Conservation (phyloP, 2,888 invertebrate species). For the Sinelater perroti region DNA sequence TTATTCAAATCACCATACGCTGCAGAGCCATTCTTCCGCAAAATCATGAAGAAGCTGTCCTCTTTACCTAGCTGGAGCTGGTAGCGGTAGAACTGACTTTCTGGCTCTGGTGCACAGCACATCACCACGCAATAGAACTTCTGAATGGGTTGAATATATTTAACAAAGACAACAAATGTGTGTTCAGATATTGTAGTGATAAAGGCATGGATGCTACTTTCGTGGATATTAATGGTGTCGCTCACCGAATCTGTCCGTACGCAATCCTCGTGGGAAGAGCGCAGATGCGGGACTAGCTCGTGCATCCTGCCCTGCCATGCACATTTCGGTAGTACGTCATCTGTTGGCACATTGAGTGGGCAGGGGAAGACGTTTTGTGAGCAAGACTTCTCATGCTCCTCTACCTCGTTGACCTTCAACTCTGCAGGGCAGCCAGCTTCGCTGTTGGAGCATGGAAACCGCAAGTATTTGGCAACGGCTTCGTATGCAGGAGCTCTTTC, state of each 20-base stretch:
- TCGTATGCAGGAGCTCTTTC: conserved; percentile 32
- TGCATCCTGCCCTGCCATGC: conserved; percentile 47
- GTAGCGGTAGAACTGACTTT: conserved; percentile 31
- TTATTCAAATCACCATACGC: conserved; percentile 15
- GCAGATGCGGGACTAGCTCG: conserved; percentile 49
- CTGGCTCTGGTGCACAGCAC: conserved; percentile 4
- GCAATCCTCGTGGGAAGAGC: not conserved
- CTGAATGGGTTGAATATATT: conserved; percentile 36
- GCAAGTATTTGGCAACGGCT: conserved; percentile 29
- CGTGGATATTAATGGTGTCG: conserved; percentile 13
- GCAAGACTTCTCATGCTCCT: conserved; percentile 47
- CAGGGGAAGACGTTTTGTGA: conserved; percentile 44
- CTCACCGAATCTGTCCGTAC: conserved; percentile 1
- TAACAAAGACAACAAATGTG: conserved; percentile 47
- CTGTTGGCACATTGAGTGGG: conserved; percentile 34
- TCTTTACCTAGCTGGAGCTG: conserved; percentile 34
- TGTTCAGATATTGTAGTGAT: conserved; percentile 46
- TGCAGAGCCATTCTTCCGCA: conserved; percentile 24
- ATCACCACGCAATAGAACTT: conserved; percentile 23
- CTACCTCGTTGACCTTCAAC: conserved; percentile 41
- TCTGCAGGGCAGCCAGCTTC: conserved; percentile 46
- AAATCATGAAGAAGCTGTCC: conserved; percentile 29
- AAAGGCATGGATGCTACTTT: conserved; percentile 37
- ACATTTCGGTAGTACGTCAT: conserved; percentile 38
- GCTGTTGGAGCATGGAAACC: conserved; percentile 49